Evolutionary conservation across 2,888 invertebrate species (phyloP).

Genomic region (Cabera pusaria): DNA sequence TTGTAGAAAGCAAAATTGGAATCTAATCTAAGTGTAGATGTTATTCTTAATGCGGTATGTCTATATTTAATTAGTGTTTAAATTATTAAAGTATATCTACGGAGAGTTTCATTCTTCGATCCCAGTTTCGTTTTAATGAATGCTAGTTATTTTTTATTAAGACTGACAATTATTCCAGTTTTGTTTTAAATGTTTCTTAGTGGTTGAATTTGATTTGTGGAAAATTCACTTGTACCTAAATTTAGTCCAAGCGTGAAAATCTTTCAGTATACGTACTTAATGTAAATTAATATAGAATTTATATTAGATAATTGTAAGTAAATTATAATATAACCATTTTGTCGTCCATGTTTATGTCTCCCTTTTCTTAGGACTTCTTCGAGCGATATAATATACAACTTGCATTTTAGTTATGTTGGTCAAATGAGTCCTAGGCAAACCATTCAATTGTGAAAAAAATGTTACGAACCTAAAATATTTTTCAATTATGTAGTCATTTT

Average conservation of each 20-base stretch:
- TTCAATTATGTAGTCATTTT: conserved; percentile 19
- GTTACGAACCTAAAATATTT: conserved; percentile 7
- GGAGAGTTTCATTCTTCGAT: conserved; percentile 41
- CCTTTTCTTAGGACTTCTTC: conserved; percentile 63
- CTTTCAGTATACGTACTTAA: conserved; percentile 84
- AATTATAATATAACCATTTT: conserved; percentile 72
- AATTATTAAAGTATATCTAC: conserved; percentile 50
- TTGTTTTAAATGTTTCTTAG: conserved; percentile 61
- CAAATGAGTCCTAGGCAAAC: no score
- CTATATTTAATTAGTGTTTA: conserved; percentile 71
- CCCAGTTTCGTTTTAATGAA: conserved; percentile 46
- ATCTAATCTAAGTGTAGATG: conserved; percentile 69
- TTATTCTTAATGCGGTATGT: conserved; percentile 67
- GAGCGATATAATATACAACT: conserved; percentile 51
- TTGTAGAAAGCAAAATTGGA: conserved; percentile 76
- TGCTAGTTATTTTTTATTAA: conserved; percentile 73
- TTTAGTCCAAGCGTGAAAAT: conserved; percentile 77
- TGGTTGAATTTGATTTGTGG: conserved; percentile 48
- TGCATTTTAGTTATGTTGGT: no score
- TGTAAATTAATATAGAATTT: conserved; percentile 81
- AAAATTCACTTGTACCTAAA: conserved; percentile 67
- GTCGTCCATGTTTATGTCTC: conserved; percentile 58
- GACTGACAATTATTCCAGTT: conserved; percentile 79
- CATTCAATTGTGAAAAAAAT: no score
- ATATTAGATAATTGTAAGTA: conserved; percentile 82